Percentiles rank a stretch among this genome's conserved stretches.
These are phyloP conservation scores for Mimachlamys varia DNA, from an alignment of 2,888 invertebrate genomes.

Conservation along the genomic window DNA sequence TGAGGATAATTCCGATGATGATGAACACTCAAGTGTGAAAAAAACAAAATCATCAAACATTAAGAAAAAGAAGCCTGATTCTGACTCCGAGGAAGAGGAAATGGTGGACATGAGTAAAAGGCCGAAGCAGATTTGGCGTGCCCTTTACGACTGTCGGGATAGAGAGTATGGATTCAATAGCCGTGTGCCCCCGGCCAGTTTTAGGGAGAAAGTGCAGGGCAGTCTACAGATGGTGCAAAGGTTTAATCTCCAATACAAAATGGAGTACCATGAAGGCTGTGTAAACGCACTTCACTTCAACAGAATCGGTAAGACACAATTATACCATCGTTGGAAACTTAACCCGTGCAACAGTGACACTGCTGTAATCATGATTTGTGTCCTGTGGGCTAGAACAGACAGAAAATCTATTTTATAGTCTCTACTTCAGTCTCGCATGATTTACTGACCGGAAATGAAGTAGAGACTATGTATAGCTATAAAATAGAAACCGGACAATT, in stretches of 20 bases:
- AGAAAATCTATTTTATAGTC: no score
- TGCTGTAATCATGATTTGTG: no score
- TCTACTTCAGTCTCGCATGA: no score
- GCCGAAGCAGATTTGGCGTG: conserved; percentile 85
- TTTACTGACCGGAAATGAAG: no score
- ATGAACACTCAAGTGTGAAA: conserved; percentile 48
- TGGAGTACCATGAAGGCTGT: conserved; percentile 93
- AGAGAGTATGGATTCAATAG: conserved; percentile 83
- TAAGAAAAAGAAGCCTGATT: conserved; percentile 52
- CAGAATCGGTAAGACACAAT: conserved; percentile 83
- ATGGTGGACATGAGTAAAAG: conserved; percentile 55
- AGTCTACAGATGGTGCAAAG: conserved; percentile 92
- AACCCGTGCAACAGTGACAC: no score
- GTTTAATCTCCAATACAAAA: conserved; percentile 89
- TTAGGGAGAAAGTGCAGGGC: conserved; percentile 89
- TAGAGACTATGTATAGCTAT: no score
- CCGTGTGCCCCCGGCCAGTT: conserved; percentile 83
- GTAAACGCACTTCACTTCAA: conserved; percentile 97
- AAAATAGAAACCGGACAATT: no score
- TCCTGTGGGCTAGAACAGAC: no score
- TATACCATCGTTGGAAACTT: no score
- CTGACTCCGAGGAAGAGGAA: conserved; percentile 59
- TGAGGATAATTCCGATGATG: conserved; percentile 48
- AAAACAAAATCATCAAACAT: conserved; percentile 41
- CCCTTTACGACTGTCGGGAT: conserved; percentile 85